Conservation (phyloP, 2,113 vertebrate species). For the Phaethornis superciliosus region DNA sequence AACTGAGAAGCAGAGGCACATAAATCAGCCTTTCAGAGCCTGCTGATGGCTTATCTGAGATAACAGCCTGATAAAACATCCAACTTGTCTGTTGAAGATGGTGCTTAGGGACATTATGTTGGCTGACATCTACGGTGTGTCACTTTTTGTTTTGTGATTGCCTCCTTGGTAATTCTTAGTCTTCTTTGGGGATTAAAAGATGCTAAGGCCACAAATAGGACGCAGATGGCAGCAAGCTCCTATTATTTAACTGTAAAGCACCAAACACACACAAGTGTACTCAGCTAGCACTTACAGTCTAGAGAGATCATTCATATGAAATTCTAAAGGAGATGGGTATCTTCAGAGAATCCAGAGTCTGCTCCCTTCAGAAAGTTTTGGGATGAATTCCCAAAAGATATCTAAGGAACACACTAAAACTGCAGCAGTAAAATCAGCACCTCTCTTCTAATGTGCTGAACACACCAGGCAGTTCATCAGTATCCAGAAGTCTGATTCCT, state of each 20-base stretch:
- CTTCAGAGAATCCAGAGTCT: neutral
- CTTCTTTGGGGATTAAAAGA: neutral
- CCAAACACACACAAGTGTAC: neutral
- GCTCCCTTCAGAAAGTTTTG: neutral
- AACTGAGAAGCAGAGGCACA: neutral
- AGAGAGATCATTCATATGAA: neutral
- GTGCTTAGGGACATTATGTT: neutral
- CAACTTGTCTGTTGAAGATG: neutral
- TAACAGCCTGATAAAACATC: neutral
- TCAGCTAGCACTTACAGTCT: neutral
- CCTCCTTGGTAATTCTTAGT: neutral
- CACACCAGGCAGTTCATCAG: neutral
- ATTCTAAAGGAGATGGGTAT: neutral
- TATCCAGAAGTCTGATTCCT: neutral
- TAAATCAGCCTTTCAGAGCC: neutral
- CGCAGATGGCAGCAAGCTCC: slow-evolving; percentile 31
- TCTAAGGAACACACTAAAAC: neutral
- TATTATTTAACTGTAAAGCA: neutral
- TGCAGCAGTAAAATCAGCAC: neutral
- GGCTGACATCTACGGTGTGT: neutral
- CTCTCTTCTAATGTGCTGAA: neutral
- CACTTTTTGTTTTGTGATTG: neutral
- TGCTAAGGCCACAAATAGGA: neutral
- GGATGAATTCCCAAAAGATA: neutral
- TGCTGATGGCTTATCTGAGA: neutral